phyloP scores from a whole-genome alignment of 2,113 vertebrate species.

The Crotophaga sulcirostris region DNA sequence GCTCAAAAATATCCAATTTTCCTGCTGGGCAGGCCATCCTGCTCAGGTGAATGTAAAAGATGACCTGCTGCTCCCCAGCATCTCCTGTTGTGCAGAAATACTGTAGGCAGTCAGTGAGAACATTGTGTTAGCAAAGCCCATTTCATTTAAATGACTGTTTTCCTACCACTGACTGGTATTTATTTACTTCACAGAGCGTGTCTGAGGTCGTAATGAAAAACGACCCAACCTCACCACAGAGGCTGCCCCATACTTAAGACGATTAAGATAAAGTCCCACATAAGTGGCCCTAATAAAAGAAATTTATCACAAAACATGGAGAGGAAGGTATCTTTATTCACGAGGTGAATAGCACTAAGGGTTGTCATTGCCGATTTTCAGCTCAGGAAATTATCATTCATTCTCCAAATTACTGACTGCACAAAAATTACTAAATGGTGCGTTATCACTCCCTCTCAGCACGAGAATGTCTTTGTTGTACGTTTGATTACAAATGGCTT shows the following conservation, averaged over 20 bases:
- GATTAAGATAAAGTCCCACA: slow-evolving; percentile 81
- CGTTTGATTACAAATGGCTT: slow-evolving; percentile 81
- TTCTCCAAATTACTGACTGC: slow-evolving; percentile 81
- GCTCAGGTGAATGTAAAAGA: neutral
- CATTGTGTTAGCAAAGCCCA: neutral
- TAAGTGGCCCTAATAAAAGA: slow-evolving; percentile 84
- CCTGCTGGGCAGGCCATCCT: neutral
- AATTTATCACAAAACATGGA: slow-evolving; percentile 82
- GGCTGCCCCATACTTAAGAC: slow-evolving; percentile 74
- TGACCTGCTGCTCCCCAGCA: neutral
- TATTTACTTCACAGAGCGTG: slow-evolving; percentile 67
- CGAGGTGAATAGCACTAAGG: slow-evolving; percentile 74
- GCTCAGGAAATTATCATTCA: slow-evolving; percentile 83
- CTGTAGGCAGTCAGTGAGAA: neutral
- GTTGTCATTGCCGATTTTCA: slow-evolving; percentile 77
- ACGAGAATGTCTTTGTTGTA: slow-evolving; percentile 78
- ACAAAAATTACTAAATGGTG: slow-evolving; percentile 84
- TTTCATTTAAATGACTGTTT: slow-evolving; percentile 37
- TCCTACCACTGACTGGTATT: slow-evolving; percentile 50
- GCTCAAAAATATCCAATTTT: neutral
- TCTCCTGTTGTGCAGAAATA: neutral
- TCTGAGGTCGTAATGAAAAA: slow-evolving; percentile 75
- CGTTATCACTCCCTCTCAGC: slow-evolving; percentile 84
- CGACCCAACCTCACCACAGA: slow-evolving; percentile 53
- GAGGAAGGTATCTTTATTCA: slow-evolving; percentile 81